Conservation (phyloP, 2,888 invertebrate species). For the Baccha elongata region DNA sequence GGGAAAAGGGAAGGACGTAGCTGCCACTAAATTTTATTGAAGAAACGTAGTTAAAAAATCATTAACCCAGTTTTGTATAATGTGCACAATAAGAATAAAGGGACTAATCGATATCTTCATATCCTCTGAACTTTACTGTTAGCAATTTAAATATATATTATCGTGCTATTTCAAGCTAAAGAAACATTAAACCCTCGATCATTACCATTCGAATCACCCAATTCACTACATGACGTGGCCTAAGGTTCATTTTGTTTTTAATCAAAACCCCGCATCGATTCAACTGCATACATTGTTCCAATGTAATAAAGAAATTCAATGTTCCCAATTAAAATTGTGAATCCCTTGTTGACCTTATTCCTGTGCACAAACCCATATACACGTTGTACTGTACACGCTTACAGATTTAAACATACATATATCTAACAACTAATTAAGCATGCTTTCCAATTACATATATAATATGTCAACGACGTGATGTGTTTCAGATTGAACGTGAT, state of each 20-base stretch:
- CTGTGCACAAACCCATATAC: not conserved
- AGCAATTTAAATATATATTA: not conserved
- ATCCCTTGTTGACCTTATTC: constrained; percentile 42
- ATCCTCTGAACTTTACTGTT: not conserved
- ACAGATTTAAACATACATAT: constrained; percentile 28
- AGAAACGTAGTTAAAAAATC: constrained; percentile 11
- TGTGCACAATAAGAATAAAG: not conserved
- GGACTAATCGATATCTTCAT: constrained; percentile 1
- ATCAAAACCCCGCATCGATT: constrained; percentile 55
- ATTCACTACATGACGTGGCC: constrained; percentile 20
- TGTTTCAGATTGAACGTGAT: constrained; percentile 45
- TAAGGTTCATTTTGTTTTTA: constrained; percentile 36
- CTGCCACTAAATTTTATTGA: too few species aligned
- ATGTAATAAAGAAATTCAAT: constrained; percentile 38
- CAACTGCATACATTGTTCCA: constrained; percentile 7
- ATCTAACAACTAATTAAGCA: constrained; percentile 49
- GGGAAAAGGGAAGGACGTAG: too few species aligned
- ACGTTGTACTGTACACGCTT: not conserved
- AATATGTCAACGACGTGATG: constrained; percentile 50
- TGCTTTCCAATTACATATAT: constrained; percentile 43
- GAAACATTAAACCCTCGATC: constrained; percentile 2
- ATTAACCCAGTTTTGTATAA: constrained; percentile 28
- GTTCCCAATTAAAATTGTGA: constrained; percentile 48
- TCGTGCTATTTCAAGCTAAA: not conserved
- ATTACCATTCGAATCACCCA: not conserved